phyloP scores from a whole-genome alignment of 64 coral and sea anemone species.

The Astreopora myriophthalma region DNA sequence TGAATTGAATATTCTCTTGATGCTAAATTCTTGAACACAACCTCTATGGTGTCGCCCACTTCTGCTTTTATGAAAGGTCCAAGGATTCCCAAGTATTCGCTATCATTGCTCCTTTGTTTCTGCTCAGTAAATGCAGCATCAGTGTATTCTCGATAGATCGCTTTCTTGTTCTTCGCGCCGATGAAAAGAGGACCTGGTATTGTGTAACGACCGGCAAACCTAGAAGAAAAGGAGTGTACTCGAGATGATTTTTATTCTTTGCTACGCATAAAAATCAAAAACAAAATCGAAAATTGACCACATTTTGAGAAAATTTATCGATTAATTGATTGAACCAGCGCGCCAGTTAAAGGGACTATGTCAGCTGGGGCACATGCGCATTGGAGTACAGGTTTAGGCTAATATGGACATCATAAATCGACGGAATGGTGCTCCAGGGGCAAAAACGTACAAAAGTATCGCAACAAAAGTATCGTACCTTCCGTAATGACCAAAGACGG shows the following conservation, averaged over 20 bases:
- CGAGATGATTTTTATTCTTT: background rate
- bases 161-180: slow-evolving; percentile 79
- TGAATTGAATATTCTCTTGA: slow-evolving; percentile 73
- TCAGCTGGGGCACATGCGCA: no score
- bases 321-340: no score
- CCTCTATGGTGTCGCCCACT: slow-evolving; percentile 84
- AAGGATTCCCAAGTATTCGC: slow-evolving; percentile 68
- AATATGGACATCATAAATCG: no score
- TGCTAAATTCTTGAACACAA: slow-evolving; percentile 85
- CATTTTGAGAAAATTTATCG: no score
- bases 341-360: no score
- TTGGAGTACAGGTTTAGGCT: no score
- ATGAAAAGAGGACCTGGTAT: slow-evolving; percentile 60
- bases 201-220: slow-evolving; percentile 76
- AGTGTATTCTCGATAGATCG: slow-evolving; percentile 65
- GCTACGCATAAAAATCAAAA: background rate
- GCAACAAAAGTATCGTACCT: no score
- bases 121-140: slow-evolving; percentile 48
- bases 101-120: slow-evolving; percentile 37
- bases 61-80: slow-evolving; percentile 85
- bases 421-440: no score
- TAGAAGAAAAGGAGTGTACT: background rate
- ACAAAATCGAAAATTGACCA: no score
- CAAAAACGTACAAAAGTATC: no score
- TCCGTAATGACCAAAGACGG: no score